These are phyloP conservation scores for Melanotaenia boesemani DNA, from an alignment of 2,797 vertebrate species.

Conservation along the genomic window DNA sequence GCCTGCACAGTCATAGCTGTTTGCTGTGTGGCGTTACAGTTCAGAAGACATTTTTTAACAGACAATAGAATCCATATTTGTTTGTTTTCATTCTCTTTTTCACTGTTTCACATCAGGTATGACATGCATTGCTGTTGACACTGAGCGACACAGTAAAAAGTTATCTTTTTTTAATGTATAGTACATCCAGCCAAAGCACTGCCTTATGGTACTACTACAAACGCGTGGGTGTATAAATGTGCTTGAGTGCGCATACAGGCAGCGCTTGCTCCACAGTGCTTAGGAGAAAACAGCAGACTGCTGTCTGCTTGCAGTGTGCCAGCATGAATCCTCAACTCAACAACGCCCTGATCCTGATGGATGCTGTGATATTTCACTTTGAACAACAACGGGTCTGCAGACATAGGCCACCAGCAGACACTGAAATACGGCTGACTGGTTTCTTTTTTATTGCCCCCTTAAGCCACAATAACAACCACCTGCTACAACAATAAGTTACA, in stretches of 20 bases:
- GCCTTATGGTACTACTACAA: neutral
- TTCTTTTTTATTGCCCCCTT: constrained; percentile 35
- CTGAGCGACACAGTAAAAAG: neutral
- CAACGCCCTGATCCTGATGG: neutral
- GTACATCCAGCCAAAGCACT: neutral
- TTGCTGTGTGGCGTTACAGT: no score
- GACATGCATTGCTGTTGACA: neutral
- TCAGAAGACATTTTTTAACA: no score
- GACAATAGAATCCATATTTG: neutral
- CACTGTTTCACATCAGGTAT: neutral
- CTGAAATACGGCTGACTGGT: constrained; percentile 15
- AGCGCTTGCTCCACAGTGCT: constrained; percentile 27
- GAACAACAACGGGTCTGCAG: constrained; percentile 3
- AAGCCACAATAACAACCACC: constrained; percentile 35
- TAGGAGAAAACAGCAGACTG: constrained; percentile 35
- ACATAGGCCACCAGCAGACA: neutral
- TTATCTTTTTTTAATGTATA: neutral
- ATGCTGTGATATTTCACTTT: constrained; percentile 52
- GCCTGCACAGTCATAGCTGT: neutral
- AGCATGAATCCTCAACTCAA: constrained; percentile 22
- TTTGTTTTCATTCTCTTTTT: neutral
- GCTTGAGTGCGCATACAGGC: constrained; percentile 10
- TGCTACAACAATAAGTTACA: constrained; percentile 22
- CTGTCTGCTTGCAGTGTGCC: constrained; percentile 17
- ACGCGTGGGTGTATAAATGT: constrained; percentile 9